Percentiles rank a stretch among this genome's conserved stretches.
These are phyloP conservation scores for Dendrocincla fuliginosa DNA, from an alignment of 2,797 vertebrate genomes.

Conservation along the genomic window DNA sequence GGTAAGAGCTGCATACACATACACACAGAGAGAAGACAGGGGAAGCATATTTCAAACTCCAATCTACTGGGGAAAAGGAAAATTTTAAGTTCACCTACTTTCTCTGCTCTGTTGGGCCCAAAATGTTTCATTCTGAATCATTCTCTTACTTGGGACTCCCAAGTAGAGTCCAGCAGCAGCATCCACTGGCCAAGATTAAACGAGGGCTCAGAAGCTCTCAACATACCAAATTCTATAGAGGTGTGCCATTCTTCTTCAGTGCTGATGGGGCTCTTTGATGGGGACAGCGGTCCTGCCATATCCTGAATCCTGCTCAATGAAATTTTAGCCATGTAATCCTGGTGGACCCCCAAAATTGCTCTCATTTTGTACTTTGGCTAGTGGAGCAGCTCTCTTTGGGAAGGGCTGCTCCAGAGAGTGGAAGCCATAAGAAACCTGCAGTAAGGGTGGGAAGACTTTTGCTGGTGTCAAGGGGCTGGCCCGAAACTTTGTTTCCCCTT, in stretches of 20 bases:
- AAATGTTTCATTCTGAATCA: not conserved
- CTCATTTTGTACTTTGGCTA: not conserved
- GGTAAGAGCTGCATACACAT: not conserved
- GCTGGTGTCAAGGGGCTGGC: not conserved
- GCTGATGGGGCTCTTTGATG: not conserved
- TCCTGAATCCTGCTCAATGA: not conserved
- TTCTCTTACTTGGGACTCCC: not conserved
- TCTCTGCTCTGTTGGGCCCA: not conserved
- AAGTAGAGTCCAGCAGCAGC: not conserved
- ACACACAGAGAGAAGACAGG: not conserved
- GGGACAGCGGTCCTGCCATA: not conserved
- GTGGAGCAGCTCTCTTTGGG: not conserved
- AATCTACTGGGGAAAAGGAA: not conserved
- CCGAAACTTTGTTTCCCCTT: not conserved
- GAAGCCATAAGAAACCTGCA: not conserved
- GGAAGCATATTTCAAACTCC: not conserved
- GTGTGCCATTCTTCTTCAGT: not conserved
- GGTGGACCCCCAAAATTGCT: rapidly evolving
- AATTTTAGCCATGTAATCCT: not conserved
- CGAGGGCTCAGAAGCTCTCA: not conserved
- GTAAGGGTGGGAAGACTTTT: not conserved
- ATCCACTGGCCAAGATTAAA: not conserved
- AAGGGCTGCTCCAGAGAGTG: not conserved
- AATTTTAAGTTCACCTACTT: not conserved
- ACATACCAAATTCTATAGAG: not conserved